Percentiles rank a stretch among this genome's conserved stretches.
These are phyloP conservation scores for Vollenhovia emeryi DNA, from an alignment of 1,140 invertebrate genomes.

Conservation along the genomic window DNA sequence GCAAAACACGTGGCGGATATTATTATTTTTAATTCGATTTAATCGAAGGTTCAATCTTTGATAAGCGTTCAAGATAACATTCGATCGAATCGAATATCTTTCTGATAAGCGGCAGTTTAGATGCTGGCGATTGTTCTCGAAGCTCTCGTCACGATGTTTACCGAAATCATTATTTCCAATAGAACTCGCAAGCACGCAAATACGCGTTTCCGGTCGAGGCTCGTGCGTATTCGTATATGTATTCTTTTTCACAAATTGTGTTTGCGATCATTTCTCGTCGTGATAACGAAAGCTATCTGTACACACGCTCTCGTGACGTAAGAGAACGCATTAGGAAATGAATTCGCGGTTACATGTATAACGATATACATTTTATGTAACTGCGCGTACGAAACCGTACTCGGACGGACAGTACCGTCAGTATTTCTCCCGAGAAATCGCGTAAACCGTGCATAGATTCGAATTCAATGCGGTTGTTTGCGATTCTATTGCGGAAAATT, in stretches of 20 bases:
- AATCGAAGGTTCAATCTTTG: background rate
- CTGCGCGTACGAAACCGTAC: background rate
- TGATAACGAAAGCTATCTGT: conserved; percentile 17
- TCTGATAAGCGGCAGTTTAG: background rate
- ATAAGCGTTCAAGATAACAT: background rate
- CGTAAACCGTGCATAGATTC: background rate
- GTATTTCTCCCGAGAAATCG: background rate
- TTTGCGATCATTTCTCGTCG: background rate
- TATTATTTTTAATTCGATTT: background rate
- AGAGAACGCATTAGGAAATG: conserved; percentile 29
- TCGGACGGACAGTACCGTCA: background rate
- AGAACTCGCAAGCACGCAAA: background rate
- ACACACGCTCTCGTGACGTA: conserved; percentile 15
- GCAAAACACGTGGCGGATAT: background rate
- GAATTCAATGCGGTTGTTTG: background rate
- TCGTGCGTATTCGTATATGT: background rate
- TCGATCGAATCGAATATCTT: background rate
- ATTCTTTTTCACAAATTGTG: background rate
- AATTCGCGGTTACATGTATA: conserved; percentile 14
- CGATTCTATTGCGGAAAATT: background rate
- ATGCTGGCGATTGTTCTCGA: background rate
- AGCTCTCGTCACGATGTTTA: background rate
- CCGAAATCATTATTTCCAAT: conserved; percentile 14
- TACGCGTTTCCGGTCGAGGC: background rate
- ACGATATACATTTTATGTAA: conserved; percentile 19